Evolutionary conservation across 1,140 invertebrate genomes (phyloP).

Genomic region (Neocloeon triangulifer): DNA sequence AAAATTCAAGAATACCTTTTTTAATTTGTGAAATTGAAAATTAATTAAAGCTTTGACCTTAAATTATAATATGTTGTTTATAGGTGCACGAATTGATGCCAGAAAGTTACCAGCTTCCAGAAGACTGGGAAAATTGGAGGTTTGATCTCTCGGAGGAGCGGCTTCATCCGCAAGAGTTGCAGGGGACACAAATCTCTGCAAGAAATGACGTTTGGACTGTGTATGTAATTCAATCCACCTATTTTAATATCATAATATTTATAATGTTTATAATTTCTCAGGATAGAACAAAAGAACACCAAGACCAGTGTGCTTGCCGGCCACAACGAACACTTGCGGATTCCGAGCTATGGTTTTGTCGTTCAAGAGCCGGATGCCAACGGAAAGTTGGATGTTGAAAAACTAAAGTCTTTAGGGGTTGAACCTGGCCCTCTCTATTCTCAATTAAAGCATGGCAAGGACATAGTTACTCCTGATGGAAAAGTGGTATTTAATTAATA

Average conservation of each 20-base stretch:
- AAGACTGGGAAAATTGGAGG: slow-evolving; percentile 12
- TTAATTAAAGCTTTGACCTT: too few species aligned
- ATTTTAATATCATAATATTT: too few species aligned
- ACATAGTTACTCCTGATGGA: slow-evolving; percentile 14
- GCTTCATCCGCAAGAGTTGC: slow-evolving; percentile 16
- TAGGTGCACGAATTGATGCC: slow-evolving; percentile 17
- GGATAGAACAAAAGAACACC: too few species aligned
- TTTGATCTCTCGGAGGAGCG: slow-evolving; percentile 5
- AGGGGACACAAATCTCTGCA: slow-evolving; percentile 12
- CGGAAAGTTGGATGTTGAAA: slow-evolving; percentile 16
- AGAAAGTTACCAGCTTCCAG: slow-evolving; percentile 14
- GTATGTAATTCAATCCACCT: too few species aligned
- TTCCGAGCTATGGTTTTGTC: slow-evolving; percentile 21
- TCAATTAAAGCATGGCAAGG: slow-evolving; percentile 17
- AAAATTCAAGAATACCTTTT: too few species aligned
- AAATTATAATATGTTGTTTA: slow-evolving; percentile 4
- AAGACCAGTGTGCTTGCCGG: slow-evolving; percentile 16
- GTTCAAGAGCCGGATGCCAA: slow-evolving; percentile 14
- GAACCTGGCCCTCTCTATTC: slow-evolving; percentile 18
- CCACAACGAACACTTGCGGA: slow-evolving; percentile 17
- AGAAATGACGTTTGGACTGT: slow-evolving; percentile 13
- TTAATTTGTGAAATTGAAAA: not conserved
- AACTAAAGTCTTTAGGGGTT: slow-evolving; percentile 14
- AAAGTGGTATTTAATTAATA: slow-evolving; percentile 10
- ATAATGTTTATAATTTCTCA: slow-evolving; percentile 4